Conservation (phyloP, 2,113 vertebrate species). For the Scophthalmus maximus region DNA sequence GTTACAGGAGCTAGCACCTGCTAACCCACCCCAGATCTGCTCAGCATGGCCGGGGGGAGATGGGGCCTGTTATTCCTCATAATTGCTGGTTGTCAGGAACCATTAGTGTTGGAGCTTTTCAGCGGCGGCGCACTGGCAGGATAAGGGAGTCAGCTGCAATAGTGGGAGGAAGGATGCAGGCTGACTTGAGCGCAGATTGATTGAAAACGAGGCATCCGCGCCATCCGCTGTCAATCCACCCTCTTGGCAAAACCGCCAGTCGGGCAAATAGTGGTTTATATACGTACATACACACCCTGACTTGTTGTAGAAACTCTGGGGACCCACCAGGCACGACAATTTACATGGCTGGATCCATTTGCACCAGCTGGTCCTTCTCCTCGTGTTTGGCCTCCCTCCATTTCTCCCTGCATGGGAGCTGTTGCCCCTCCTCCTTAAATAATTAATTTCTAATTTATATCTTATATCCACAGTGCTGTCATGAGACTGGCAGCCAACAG, state of each 20-base stretch:
- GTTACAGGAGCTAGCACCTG: constrained; percentile 49
- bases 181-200: constrained; percentile 47
- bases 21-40: constrained; percentile 27
- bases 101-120: constrained; percentile 73
- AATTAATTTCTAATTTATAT: constrained; percentile 77
- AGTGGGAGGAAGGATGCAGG: constrained; percentile 50
- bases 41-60: constrained; percentile 17
- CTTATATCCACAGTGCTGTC: constrained; percentile 52
- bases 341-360: constrained; percentile 52
- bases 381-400: constrained; percentile 28
- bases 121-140: constrained; percentile 36
- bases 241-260: constrained; percentile 21
- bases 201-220: constrained; percentile 48
- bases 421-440: constrained; percentile 60
- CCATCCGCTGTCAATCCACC: constrained; percentile 48
- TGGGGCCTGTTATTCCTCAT: constrained; percentile 73
- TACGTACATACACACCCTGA: constrained; percentile 45
- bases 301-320: constrained; percentile 35
- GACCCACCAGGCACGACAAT: constrained; percentile 38
- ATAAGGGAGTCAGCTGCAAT: constrained; percentile 61
- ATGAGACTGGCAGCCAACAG: constrained; percentile 52
- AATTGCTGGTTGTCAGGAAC: constrained; percentile 80
- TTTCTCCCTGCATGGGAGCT: constrained; percentile 34
- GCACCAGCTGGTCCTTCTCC: constrained; percentile 55
- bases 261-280: constrained; percentile 35